Conservation (phyloP, 2,113 vertebrate genomes). For the Hypanus sabinus region DNA sequence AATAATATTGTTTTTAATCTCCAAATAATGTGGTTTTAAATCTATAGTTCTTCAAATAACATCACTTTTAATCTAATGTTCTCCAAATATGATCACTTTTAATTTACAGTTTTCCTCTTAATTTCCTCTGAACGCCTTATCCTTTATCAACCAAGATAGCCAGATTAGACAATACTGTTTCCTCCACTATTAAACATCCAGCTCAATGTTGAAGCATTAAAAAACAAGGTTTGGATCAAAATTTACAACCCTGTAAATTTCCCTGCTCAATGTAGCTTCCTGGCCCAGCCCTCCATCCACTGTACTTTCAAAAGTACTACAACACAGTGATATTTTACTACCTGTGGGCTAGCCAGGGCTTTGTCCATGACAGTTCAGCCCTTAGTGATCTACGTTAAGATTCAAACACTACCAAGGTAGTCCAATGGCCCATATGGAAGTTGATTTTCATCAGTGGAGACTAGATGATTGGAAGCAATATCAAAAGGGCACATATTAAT, state of each 20-base stretch:
- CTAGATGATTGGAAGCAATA: background rate
- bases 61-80: background rate
- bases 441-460: background rate
- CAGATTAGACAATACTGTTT: background rate
- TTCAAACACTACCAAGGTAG: background rate
- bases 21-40: no score
- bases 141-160: background rate
- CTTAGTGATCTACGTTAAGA: background rate
- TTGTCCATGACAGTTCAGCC: no score
- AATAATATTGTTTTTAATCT: background rate
- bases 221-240: background rate
- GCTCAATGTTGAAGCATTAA: no score
- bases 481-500: background rate
- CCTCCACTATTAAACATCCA: background rate
- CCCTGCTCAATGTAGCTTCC: background rate
- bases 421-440: background rate
- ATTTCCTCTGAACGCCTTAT: conserved; percentile 2
- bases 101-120: background rate
- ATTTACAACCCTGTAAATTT: background rate
- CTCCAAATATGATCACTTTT: background rate
- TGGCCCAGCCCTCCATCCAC: background rate
- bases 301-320: background rate
- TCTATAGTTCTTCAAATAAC: no score
- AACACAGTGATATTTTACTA: no score
- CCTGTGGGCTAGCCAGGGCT: no score